Evolutionary conservation across 2,113 vertebrate genomes (phyloP), one percentile per base, ranked within the genome.

Genomic region (Synodontis membranacea): DNA sequence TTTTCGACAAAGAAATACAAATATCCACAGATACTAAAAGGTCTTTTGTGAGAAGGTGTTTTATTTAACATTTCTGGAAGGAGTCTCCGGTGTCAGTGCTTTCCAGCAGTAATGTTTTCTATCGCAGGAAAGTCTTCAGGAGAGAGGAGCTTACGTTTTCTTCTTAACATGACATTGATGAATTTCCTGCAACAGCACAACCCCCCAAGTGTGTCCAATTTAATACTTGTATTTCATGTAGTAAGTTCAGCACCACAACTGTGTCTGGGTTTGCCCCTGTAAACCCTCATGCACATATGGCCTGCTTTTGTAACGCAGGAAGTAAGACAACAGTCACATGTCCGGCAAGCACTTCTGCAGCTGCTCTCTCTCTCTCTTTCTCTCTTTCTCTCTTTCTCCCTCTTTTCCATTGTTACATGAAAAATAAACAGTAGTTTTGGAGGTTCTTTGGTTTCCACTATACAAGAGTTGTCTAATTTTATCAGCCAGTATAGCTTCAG

Each of bases 291-390:
- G 88, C 92, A 93, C 92, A 94, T 92, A 89, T 89, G 88, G 86
- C 88, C 74, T 89, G 80, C 92, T 91, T 94, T 95, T 95, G 94
- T 95, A 93, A 90, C 85, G 68, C 85, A 80, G 92, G 88, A 95
- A 94, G 94, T 88, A 94, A 93, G 93, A 94, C 93, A 94, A 94
- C 91, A 93, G 94, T 95, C 94, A 94, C 94, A 94, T 94, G 92
- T 93, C 85, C 91, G 14, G 89, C 90, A 92, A 92, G 92, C 89
- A 90, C 91, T 80, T 88, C 89, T 79, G 92, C 94, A 95, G 94
- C 93, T 95, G 95, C 92, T 94, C 91, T 83, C 90, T 86, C 89
- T 52, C 75, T 60, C 75, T 46, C 42, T 54, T 54, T 12, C 87
- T 83, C 72, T 15, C 25, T 74, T 23, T 44, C 68, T 72, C 42